Base-by-base conservation (phyloP, 2,888 invertebrate genomes). In the Agriopis leucophaearia region DNA sequence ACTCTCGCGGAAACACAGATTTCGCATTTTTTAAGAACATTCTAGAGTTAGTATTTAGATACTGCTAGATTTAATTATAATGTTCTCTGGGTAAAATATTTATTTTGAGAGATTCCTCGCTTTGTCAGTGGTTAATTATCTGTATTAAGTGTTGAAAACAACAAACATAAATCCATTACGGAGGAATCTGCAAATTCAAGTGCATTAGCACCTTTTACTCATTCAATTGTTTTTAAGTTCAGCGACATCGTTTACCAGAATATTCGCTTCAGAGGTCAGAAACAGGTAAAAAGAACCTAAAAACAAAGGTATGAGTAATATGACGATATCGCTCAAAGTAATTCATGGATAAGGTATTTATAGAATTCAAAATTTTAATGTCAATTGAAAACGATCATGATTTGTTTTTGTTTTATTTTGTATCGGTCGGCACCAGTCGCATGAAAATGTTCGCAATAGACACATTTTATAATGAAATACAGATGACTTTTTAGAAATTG, bases 161-260 rank as follows among this genome's bases (percentile, higher is more conserved):
- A 56, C 63, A 59, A 74, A 75, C 75, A 69, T 42, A 50, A 5
- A 38, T 50, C 59, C 63, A 64, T 68, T 68, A 64, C 47, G 18
- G 18, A 61, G 69, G 65, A 70, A 64, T 66, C 71, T 74, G 64
- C 66, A 67, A 78, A 80, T 76, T 75, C 73, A 71, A 78, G 48
- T 72, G 74, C 78, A 85, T 84, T 86, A 85, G 71, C 85, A 83
- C 84, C 76, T 84, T 79, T 79, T 78, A 77, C 74, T 72, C 42
- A 18, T 63, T 62, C 57, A 47, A 64, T 65, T 71, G 64, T 68
- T 69, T 52, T 66, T 59, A 55, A 70, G 65, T 62, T 69, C 64
- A 60, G 64, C 15, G 60, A 60, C 64, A 51, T 42, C 13, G 8
- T 51, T 69, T 69, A 27, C 27, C 50, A 64, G 54, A 64, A 45